phyloP scores from a whole-genome alignment of 2,797 vertebrate genomes.

The Onychomys torridus region DNA sequence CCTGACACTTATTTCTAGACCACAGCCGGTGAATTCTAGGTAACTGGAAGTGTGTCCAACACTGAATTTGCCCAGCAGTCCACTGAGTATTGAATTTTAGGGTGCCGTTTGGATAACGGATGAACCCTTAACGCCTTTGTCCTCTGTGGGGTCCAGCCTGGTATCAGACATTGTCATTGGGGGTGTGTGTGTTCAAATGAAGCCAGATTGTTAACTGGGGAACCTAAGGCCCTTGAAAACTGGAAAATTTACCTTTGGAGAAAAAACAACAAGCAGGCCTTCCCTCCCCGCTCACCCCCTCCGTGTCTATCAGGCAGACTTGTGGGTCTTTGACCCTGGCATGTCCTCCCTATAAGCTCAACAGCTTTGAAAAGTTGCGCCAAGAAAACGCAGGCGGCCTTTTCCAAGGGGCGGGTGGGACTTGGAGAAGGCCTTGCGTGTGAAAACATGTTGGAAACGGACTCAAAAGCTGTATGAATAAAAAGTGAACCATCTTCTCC shows the following conservation, averaged over 20 bases:
- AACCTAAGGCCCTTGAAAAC: background rate
- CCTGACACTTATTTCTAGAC: constrained; percentile 62
- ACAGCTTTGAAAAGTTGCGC: constrained; percentile 44
- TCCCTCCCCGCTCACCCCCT: background rate
- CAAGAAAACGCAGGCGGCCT: background rate
- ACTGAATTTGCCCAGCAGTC: background rate
- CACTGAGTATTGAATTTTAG: background rate
- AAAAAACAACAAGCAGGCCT: background rate
- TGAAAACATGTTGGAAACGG: constrained; percentile 35
- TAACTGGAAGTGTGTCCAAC: background rate
- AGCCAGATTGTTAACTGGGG: constrained; percentile 6
- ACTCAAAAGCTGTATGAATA: background rate
- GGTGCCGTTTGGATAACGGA: background rate
- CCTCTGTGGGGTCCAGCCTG: background rate
- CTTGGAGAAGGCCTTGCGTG: background rate
- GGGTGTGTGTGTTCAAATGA: constrained; percentile 4
- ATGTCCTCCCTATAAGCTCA: background rate
- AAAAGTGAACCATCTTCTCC: constrained; percentile 28
- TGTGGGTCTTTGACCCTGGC: background rate
- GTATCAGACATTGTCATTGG: background rate
- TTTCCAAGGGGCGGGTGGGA: background rate
- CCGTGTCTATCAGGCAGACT: background rate
- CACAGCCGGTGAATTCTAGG: background rate
- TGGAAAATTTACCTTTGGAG: background rate
- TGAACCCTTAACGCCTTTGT: background rate